These are phyloP conservation scores for Crenichthys baileyi DNA, from an alignment of 2,797 vertebrate species.

Conservation along the genomic window DNA sequence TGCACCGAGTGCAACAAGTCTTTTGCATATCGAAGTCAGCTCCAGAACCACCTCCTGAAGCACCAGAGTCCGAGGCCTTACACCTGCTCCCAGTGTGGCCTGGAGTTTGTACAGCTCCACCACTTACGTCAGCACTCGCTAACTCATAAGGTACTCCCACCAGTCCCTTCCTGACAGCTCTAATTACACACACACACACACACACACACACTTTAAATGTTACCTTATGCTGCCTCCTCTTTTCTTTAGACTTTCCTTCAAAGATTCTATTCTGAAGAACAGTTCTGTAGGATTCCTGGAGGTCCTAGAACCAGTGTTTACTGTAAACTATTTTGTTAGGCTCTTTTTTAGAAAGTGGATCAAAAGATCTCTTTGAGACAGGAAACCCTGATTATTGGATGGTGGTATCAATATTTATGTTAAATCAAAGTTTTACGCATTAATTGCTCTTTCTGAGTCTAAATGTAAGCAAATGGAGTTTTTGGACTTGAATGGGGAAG, in stretches of 20 bases:
- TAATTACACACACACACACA: background rate
- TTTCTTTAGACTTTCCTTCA: background rate
- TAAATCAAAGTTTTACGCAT: too few species aligned
- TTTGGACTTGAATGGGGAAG: too few species aligned
- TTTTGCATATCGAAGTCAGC: slow-evolving; percentile 96
- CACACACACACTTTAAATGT: slow-evolving; percentile 12
- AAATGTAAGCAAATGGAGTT: too few species aligned
- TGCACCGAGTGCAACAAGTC: slow-evolving; percentile 96
- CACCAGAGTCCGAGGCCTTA: slow-evolving; percentile 96
- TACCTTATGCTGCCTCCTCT: background rate
- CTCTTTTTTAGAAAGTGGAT: too few species aligned
- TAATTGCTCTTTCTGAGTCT: too few species aligned
- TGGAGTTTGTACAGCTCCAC: slow-evolving; percentile 97
- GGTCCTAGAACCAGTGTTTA: too few species aligned
- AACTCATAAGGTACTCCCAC: slow-evolving; percentile 90
- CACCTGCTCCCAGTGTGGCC: slow-evolving; percentile 95
- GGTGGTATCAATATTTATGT: too few species aligned
- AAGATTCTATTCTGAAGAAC: background rate
- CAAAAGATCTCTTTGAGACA: too few species aligned
- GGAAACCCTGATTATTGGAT: too few species aligned
- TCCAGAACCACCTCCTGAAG: slow-evolving; percentile 97
- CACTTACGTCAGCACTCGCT: slow-evolving; percentile 97
- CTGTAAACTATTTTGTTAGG: too few species aligned
- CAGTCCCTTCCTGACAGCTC: slow-evolving; percentile 16
- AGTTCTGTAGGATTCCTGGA: background rate